These are phyloP conservation scores for Aethes cnicana DNA, from an alignment of 2,888 invertebrate genomes.

Conservation along the genomic window DNA sequence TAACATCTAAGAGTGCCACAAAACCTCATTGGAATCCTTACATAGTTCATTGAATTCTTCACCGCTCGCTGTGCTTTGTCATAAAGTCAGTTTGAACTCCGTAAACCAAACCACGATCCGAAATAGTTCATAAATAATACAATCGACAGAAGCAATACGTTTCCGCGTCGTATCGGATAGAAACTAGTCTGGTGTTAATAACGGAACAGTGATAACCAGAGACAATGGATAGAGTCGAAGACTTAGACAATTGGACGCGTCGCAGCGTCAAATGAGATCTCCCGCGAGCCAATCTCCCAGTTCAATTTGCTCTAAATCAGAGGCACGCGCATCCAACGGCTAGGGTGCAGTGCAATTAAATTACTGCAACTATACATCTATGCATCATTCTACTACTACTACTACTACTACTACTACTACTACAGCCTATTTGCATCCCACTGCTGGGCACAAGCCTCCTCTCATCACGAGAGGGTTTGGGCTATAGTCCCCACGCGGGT, in stretches of 20 bases:
- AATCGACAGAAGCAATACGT: slow-evolving; percentile 21
- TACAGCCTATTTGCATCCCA: background rate
- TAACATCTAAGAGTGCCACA: too few relatives aligned
- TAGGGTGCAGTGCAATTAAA: slow-evolving; percentile 46
- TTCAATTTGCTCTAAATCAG: slow-evolving; percentile 79
- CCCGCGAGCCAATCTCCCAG: slow-evolving; percentile 68
- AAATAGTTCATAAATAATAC: slow-evolving; percentile 17
- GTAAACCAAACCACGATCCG: too few relatives aligned
- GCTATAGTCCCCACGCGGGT: too few relatives aligned
- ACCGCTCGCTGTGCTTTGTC: too few relatives aligned
- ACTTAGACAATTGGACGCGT: slow-evolving; percentile 70
- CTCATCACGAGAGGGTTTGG: too few relatives aligned
- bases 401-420: background rate
- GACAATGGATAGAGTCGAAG: slow-evolving; percentile 28
- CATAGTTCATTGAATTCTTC: too few relatives aligned
- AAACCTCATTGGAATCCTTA: too few relatives aligned
- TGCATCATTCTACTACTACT: background rate
- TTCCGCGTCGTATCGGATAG: slow-evolving; percentile 13
- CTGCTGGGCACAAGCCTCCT: too few relatives aligned
- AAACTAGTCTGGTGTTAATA: slow-evolving; percentile 25
- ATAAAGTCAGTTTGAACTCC: too few relatives aligned
- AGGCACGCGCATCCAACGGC: slow-evolving; percentile 48
- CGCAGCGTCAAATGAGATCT: slow-evolving; percentile 76
- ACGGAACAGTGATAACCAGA: slow-evolving; percentile 24
- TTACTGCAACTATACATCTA: slow-evolving; percentile 26